Evolutionary conservation across 37 sponge, comb jelly and placozoan species (phyloP), one percentile per base, ranked within the genome.

Genomic region (Geodia barretti): DNA sequence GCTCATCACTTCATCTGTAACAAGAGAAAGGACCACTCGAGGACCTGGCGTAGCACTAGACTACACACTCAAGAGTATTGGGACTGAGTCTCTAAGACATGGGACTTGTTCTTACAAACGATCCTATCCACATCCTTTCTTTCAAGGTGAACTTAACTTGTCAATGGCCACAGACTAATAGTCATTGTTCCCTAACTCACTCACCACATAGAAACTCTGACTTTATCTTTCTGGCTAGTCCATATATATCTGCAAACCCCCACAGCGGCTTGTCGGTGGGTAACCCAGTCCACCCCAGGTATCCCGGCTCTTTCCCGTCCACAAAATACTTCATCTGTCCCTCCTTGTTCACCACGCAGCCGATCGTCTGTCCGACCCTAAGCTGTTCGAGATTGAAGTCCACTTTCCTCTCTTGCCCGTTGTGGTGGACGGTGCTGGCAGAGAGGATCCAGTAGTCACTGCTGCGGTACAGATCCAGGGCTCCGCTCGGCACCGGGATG

Each of bases 171-270:
- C n/a, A n/a, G n/a, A n/a, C n/a, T n/a, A n/a, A n/a, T n/a, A n/a
- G n/a, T n/a, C n/a, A n/a, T n/a, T n/a, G n/a, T n/a, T n/a, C n/a
- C n/a, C n/a, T 64, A 39, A 38, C 1, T 38, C 25, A 66, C 93
- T 89, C 64, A 93, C 93, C 93, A 86, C 73, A 94, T 68, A 84
- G 77, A 74, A 90, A 88, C 68, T 88, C 89, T 81, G 90, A 88
- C 41, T 85, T 95, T 29, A 95, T 92, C 83, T 95, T 92, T 60
- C 89, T 88, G 42, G 90, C 88, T 23, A 88, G 86, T 14, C 95
- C 95, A 60, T 95, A 95, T 31, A 95, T 85, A 60, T 95, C 95
- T 39, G 92, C 95, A 77, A 95, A 88, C 17, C 93, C 90, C 90
- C 90, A 95, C 47, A 95, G 37, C 1, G 89, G 87, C 62, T 68